Conservation (phyloP, 2,113 vertebrate genomes). For the Arizona elegans region DNA sequence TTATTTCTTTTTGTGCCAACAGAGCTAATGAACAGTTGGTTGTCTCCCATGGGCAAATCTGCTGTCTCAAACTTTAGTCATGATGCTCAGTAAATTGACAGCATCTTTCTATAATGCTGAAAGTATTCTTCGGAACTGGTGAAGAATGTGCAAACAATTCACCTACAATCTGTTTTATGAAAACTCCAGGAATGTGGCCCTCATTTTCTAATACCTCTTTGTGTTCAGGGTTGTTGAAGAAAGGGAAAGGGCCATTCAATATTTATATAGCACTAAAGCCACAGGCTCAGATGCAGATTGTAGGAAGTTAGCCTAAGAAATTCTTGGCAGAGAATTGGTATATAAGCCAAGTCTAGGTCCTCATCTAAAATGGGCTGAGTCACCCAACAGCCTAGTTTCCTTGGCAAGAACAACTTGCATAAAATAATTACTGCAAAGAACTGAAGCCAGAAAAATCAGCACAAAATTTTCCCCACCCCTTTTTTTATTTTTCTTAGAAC, state of each 20-base stretch:
- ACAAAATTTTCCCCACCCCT: background rate
- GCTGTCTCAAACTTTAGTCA: conserved; percentile 51
- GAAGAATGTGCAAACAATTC: conserved; percentile 35
- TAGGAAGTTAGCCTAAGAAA: background rate
- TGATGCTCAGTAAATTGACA: conserved; percentile 41
- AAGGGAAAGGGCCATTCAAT: conserved; percentile 8
- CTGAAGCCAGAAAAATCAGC: background rate
- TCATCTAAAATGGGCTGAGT: rapidly evolving
- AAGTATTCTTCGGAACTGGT: conserved; percentile 1
- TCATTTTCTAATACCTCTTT: conserved; percentile 55
- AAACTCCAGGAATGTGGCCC: conserved; percentile 29
- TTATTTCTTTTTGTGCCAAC: conserved; percentile 60
- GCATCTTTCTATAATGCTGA: conserved; percentile 32
- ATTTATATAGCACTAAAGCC: conserved; percentile 11
- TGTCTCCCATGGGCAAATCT: conserved; percentile 61
- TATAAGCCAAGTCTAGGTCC: rapidly evolving
- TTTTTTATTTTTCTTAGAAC: conserved; percentile 8
- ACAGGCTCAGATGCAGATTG: background rate
- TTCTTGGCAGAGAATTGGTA: background rate
- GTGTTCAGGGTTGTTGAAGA: conserved; percentile 20
- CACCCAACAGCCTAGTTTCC: background rate
- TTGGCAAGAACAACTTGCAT: background rate
- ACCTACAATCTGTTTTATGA: conserved; percentile 40
- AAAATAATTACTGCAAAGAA: background rate
- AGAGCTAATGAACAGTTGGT: conserved; percentile 59